A percentile compares a stretch with the other conserved stretches of the same genome.
Conservation (phyloP, 1,140 invertebrate species). For the Conus ventricosus region DNA sequence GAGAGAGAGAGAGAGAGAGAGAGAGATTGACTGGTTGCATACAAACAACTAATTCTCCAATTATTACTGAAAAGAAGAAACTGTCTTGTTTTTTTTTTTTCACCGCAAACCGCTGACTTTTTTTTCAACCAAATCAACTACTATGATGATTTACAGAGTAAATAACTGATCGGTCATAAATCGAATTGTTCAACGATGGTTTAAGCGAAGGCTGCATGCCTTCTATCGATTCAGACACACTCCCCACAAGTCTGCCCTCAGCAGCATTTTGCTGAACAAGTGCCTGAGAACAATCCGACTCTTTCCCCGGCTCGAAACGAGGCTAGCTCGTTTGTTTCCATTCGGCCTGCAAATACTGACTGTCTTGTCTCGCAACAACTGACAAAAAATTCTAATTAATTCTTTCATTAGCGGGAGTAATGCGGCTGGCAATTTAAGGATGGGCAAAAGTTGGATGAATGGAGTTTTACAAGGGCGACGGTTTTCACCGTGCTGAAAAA, state of each 20-base stretch:
- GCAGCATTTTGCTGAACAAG: neutral
- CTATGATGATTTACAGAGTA: too few species aligned
- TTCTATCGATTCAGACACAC: neutral
- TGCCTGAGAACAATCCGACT: neutral
- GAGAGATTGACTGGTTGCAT: neutral
- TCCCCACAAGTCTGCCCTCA: neutral
- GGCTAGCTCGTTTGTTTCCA: neutral
- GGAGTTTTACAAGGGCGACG: too few species aligned
- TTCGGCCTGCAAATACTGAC: neutral
- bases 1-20: neutral
- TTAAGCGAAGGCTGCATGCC: neutral
- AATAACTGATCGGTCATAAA: too few species aligned
- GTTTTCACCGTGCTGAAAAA: too few species aligned
- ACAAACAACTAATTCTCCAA: neutral
- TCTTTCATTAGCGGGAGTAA: neutral
- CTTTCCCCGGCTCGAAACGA: neutral
- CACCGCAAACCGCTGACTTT: too few species aligned
- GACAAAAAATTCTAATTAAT: constrained; percentile 8
- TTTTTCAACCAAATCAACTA: too few species aligned
- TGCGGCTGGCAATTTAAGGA: neutral
- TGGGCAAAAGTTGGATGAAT: neutral
- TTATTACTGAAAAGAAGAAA: neutral
- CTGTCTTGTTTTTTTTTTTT: neutral
- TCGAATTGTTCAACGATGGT: neutral
- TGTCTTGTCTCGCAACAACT: neutral